Percentiles rank a stretch among this genome's conserved stretches.
phyloP scores from a whole-genome alignment of 1,140 invertebrate species.

The Drosophila albomicans region DNA sequence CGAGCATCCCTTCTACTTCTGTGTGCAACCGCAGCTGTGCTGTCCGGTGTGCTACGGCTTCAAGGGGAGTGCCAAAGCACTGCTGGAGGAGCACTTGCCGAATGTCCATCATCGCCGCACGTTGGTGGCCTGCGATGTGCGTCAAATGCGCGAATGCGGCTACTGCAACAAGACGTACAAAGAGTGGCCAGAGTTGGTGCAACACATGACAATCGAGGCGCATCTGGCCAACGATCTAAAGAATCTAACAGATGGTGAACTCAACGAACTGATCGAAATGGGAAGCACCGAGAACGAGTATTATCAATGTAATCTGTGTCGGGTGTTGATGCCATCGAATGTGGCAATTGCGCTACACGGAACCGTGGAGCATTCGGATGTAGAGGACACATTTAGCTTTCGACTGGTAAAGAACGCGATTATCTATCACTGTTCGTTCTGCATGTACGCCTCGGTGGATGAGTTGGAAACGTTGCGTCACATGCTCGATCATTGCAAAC shows the following conservation, averaged over 20 bases:
- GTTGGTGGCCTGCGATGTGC: conserved; percentile 53
- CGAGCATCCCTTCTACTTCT: conserved; percentile 60
- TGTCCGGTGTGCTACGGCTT: conserved; percentile 50
- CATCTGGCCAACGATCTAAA: conserved; percentile 63
- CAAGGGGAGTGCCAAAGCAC: conserved; percentile 40
- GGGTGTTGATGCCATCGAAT: conserved; percentile 53
- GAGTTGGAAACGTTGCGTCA: conserved; percentile 50
- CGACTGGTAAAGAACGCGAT: conserved; percentile 24
- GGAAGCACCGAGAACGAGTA: conserved; percentile 42
- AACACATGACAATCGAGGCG: conserved; percentile 24
- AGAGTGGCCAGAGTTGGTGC: conserved; percentile 11
- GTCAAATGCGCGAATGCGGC: conserved; percentile 45
- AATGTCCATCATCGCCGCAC: conserved; percentile 17
- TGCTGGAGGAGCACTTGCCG: conserved; percentile 47
- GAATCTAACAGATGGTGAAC: conserved; percentile 38
- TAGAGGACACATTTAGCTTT: conserved; percentile 49
- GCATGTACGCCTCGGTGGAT: conserved; percentile 48
- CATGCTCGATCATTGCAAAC: conserved; percentile 61
- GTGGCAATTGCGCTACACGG: conserved; percentile 52
- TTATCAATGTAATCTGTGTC: conserved; percentile 58
- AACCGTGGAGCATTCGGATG: conserved; percentile 30
- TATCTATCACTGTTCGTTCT: conserved; percentile 59
- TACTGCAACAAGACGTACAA: conserved; percentile 51
- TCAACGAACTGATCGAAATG: conserved; percentile 27
- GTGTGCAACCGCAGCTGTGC: conserved; percentile 54